Conservation (phyloP, 2,888 invertebrate species). For the Hybos culiciformis region DNA sequence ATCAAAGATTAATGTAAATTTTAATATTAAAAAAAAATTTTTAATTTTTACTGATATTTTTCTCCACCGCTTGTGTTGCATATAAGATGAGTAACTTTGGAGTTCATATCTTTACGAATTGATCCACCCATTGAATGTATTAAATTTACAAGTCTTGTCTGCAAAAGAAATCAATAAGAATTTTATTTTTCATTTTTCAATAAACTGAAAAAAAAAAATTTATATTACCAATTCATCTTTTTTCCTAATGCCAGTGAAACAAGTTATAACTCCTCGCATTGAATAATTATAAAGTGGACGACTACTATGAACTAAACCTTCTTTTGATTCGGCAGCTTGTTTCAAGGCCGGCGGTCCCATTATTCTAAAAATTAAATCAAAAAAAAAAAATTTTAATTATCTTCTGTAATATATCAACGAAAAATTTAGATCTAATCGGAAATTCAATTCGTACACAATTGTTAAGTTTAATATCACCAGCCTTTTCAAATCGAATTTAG, state of each 20-base stretch:
- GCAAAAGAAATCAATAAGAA: constrained; percentile 21
- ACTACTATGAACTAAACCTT: constrained; percentile 53
- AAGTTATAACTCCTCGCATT: constrained; percentile 78
- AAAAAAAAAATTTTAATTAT: too few relatives aligned
- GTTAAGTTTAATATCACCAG: constrained; percentile 23
- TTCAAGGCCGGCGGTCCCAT: constrained; percentile 68
- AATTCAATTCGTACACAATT: constrained; percentile 26
- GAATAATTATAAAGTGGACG: constrained; percentile 77
- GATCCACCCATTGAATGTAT: constrained; percentile 96
- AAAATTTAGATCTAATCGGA: constrained; percentile 16
- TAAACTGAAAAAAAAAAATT: not conserved
- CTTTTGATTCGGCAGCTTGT: constrained; percentile 55
- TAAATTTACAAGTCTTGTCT: constrained; percentile 75
- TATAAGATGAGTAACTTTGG: constrained; percentile 84
- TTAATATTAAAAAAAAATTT: not conserved
- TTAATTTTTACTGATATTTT: constrained; percentile 64
- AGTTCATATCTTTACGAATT: constrained; percentile 78
- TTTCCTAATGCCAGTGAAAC: constrained; percentile 84
- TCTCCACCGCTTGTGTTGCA: constrained; percentile 79
- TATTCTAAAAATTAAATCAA: constrained; percentile 40
- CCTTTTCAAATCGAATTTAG: too few relatives aligned
- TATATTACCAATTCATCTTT: constrained; percentile 75
- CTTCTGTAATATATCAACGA: constrained; percentile 1
- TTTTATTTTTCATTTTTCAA: not conserved
- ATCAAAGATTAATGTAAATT: not conserved